Evolutionary conservation across 2,113 vertebrate genomes (phyloP).

Genomic region (Nannospalax galili): DNA sequence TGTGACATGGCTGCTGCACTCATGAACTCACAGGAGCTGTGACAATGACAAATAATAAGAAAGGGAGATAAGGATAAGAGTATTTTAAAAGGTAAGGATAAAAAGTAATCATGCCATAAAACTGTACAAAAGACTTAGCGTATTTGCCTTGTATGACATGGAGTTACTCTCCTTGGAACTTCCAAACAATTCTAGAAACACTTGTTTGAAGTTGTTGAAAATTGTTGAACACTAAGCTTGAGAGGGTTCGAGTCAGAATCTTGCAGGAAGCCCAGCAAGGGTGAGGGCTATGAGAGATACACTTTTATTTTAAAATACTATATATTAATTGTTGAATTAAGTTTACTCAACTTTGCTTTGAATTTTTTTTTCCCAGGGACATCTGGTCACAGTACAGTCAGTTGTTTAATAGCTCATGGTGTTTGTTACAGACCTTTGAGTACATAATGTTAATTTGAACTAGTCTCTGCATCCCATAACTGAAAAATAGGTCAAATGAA

Average conservation of each 20-base stretch:
- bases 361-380: background rate
- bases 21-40: background rate
- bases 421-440: background rate
- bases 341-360: background rate
- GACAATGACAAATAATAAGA: background rate
- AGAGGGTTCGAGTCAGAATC: background rate
- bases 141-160: background rate
- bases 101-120: background rate
- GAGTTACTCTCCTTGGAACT: background rate
- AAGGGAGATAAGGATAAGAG: background rate
- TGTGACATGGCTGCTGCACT: background rate
- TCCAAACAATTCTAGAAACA: background rate
- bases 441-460: background rate
- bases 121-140: background rate
- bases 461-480: background rate
- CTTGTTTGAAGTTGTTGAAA: background rate
- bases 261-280: background rate
- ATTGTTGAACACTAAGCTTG: background rate
- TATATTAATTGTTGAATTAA: background rate
- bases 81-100: background rate
- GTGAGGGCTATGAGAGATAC: background rate
- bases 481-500: conserved; percentile 25
- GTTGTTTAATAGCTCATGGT: background rate
- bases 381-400: background rate
- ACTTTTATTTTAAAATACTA: background rate